Base-by-base conservation (phyloP, 2,888 invertebrate species). In the Thymelicus acteon region DNA sequence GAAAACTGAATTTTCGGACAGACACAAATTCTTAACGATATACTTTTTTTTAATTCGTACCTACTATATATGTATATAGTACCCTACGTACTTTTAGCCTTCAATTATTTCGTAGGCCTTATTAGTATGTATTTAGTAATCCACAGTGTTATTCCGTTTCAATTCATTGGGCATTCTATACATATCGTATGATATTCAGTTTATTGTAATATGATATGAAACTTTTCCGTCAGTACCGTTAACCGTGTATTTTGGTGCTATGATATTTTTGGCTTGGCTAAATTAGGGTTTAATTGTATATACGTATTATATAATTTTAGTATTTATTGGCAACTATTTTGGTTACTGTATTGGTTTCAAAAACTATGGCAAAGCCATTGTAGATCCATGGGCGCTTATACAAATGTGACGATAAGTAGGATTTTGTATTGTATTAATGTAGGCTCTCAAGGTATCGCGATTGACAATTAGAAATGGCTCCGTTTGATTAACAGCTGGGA, bases 181-280 rank as follows among this genome's bases (percentile, higher is more conserved):
- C 40, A 39, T 39, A 7, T 44, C 48, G 31, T 37, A n/a, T 15
- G 15, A 60, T 60, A 60, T 60, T 60, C 60, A 60, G 60, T 60
- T 48, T 37, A 40, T 15, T 64, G 37, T 52, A 61, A n/a, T n/a
- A 72, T 19, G n/a, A 71, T 72, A 73, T 85, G 93, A 91, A 93
- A 93, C 92, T 93, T 93, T 92, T 93, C 93, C 92, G 81, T 92
- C 91, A 82, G 83, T 89, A 88, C 88, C 77, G 67, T 79, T 85
- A 78, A 78, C 86, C 85, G 88, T 83, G 85, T 87, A 83, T 90
- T 92, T 92, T 89, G 93, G 93, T 93, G 93, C 93, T 93, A 92
- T 84, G 81, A 88, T 89, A 79, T 85, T 88, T 91, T 92, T 89
- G 92, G 92, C 92, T 92, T 91, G 89, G 92, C 92, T 92, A 90